These are phyloP conservation scores for Gephyroberyx darwinii DNA, from an alignment of 2,797 vertebrate species.

Conservation along the genomic window DNA sequence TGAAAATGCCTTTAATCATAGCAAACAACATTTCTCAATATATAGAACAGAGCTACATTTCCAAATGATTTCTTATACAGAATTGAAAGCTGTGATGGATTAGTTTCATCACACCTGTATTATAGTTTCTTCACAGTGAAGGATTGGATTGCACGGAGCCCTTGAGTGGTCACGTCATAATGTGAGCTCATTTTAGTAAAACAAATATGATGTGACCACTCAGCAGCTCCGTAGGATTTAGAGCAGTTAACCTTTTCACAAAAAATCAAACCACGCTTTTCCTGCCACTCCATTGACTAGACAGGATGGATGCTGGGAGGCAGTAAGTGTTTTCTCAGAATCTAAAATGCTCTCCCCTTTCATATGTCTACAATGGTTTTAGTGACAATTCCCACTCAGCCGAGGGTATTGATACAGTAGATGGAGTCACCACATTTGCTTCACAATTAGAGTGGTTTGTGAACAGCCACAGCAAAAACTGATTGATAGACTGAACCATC, in stretches of 20 bases:
- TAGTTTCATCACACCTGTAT: no score
- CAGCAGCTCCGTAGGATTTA: no score
- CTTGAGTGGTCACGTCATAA: no score
- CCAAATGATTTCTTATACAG: neutral
- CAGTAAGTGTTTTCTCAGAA: neutral
- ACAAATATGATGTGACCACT: no score
- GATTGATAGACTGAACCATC: neutral
- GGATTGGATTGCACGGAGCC: no score
- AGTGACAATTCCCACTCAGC: neutral
- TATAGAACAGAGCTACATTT: neutral
- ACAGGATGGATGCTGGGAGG: neutral
- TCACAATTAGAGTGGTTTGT: neutral
- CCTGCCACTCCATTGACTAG: neutral
- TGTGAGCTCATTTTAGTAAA: neutral
- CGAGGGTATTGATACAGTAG: neutral
- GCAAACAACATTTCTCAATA: neutral
- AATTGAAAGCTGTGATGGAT: neutral
- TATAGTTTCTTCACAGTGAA: no score
- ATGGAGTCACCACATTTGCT: neutral
- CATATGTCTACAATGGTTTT: neutral
- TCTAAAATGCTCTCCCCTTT: neutral
- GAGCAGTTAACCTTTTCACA: no score
- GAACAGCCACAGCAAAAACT: no score
- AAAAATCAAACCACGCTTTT: no score
- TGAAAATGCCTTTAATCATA: neutral